These are phyloP conservation scores for Menidia beryllina DNA, from an alignment of 2,113 vertebrate genomes.

Conservation along the genomic window DNA sequence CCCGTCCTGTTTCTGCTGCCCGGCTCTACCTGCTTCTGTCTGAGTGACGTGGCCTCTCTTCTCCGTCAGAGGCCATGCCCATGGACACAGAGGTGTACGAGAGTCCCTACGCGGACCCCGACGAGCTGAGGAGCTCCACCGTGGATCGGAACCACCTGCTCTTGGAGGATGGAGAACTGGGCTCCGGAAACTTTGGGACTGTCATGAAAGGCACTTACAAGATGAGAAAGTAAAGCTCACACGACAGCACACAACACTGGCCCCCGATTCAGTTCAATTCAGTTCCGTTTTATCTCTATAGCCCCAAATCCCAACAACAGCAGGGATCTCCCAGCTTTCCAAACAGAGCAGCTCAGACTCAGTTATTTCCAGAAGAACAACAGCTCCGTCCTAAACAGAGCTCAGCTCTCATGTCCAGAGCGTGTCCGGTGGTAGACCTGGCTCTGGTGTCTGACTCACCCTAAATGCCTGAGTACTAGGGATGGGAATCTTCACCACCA, in stretches of 20 bases:
- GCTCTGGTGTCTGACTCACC: no score
- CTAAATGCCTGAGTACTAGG: no score
- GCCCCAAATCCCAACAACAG: no score
- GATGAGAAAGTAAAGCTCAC: constrained; percentile 89
- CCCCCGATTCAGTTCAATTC: background rate
- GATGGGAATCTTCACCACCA: no score
- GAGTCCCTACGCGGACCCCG: constrained; percentile 96
- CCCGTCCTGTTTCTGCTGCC: background rate
- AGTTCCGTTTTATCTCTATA: no score
- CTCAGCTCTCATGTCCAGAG: no score
- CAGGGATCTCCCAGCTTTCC: no score
- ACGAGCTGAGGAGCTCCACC: constrained; percentile 90
- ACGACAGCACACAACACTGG: background rate
- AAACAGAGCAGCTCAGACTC: no score
- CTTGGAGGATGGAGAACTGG: constrained; percentile 92
- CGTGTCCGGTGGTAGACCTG: no score
- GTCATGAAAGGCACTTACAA: constrained; percentile 93
- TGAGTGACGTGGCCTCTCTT: background rate
- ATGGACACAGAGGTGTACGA: constrained; percentile 96
- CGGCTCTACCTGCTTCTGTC: no score
- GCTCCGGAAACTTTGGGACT: constrained; percentile 97
- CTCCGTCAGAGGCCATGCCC: constrained; percentile 85
- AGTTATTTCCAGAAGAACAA: no score
- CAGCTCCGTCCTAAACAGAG: no score
- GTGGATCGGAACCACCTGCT: constrained; percentile 87